Percentiles rank a stretch among this genome's conserved stretches.
Evolutionary conservation across 2,888 invertebrate genomes (phyloP).

Genomic region (Drosophila putrida): DNA sequence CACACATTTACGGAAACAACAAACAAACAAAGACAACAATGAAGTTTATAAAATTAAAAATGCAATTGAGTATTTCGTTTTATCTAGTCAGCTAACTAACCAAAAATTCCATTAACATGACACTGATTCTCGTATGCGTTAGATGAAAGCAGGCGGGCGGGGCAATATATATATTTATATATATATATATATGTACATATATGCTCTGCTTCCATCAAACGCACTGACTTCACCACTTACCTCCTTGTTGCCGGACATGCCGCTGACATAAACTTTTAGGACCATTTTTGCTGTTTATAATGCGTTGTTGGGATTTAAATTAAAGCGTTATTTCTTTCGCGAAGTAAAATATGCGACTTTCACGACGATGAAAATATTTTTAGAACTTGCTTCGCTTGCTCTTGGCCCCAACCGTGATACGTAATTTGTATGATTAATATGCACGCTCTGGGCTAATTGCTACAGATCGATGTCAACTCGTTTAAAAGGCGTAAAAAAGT

Average conservation of each 20-base stretch:
- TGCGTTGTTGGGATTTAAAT: conserved; percentile 44
- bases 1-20: conserved; percentile 20
- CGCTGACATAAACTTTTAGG: conserved; percentile 95
- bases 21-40: conserved; percentile 34
- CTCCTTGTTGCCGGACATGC: conserved; percentile 97
- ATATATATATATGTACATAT: conserved; percentile 1
- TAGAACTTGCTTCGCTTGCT: conserved; percentile 58
- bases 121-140: conserved; percentile 43
- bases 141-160: no score
- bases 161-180: conserved; percentile 12
- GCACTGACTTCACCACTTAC: conserved; percentile 86
- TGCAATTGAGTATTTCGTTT: conserved; percentile 52
- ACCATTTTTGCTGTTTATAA: conserved; percentile 88
- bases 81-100: conserved; percentile 43
- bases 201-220: conserved; percentile 32
- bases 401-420: conserved; percentile 65
- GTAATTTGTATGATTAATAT: conserved; percentile 63
- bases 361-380: conserved; percentile 72
- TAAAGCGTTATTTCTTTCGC: conserved; percentile 56
- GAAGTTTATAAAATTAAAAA: conserved; percentile 59
- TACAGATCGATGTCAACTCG: conserved; percentile 28
- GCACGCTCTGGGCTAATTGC: conserved; percentile 63
- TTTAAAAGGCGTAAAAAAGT: conserved; percentile 41
- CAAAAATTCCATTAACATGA: conserved; percentile 74
- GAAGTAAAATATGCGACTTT: conserved; percentile 64